These are phyloP conservation scores for Austrolebias charrua DNA, from an alignment of 2,797 vertebrate genomes.

Conservation along the genomic window DNA sequence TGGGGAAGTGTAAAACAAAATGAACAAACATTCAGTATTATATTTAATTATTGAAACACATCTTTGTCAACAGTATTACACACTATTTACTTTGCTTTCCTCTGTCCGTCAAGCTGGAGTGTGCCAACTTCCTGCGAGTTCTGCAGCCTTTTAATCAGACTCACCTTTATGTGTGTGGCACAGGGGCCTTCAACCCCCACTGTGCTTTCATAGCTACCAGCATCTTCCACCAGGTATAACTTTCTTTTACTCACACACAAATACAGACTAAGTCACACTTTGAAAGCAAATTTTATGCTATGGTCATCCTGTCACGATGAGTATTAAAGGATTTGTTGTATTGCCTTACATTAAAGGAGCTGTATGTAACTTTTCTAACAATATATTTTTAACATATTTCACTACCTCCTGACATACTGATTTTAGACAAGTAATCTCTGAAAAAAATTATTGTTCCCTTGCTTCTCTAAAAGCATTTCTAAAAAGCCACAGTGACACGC, in stretches of 20 bases:
- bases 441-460: no score
- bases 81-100: not conserved
- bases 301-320: not conserved
- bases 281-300: no score
- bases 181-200: slow-evolving; percentile 83
- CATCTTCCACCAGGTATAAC: slow-evolving; percentile 75
- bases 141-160: slow-evolving; percentile 82
- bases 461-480: no score
- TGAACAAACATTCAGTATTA: not conserved
- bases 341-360: no score
- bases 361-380: no score
- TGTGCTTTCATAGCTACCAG: slow-evolving; percentile 78
- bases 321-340: not conserved
- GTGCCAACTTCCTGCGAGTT: slow-evolving; percentile 83
- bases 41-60: not conserved
- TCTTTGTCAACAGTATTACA: not conserved
- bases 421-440: no score
- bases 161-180: slow-evolving; percentile 84
- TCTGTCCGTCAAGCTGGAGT: slow-evolving; percentile 68
- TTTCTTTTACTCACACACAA: not conserved
- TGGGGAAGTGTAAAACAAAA: slow-evolving; percentile 1
- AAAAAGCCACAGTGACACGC: no score
- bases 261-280: not conserved
- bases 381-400: no score
- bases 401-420: no score